A percentile compares a stretch with the other conserved stretches of the same genome.
Evolutionary conservation across 2,888 invertebrate genomes (phyloP).

Genomic region (Strigamia crassipes): DNA sequence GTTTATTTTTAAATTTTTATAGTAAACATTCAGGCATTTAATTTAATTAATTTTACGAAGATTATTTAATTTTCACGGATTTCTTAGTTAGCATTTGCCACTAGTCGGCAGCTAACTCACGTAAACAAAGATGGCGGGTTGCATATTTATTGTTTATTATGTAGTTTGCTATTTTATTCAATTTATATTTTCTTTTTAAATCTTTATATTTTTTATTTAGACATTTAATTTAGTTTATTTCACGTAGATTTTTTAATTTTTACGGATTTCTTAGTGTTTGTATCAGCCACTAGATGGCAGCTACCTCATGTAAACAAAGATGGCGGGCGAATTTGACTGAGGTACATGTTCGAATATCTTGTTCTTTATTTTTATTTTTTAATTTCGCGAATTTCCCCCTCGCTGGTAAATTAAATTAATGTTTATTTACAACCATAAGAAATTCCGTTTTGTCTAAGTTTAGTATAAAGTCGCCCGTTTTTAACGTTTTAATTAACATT

Average conservation of each 20-base stretch:
- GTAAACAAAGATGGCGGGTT: conserved; percentile 17
- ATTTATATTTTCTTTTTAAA: too few relatives aligned
- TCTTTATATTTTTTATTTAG: too few relatives aligned
- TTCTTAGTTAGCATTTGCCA: background rate
- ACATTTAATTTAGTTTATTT: too few relatives aligned
- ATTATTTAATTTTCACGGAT: too few relatives aligned
- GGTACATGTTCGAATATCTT: background rate
- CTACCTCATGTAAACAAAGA: background rate
- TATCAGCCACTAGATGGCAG: background rate
- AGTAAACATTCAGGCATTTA: too few relatives aligned
- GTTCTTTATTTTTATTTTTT: background rate
- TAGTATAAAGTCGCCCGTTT: background rate
- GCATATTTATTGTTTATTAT: too few relatives aligned
- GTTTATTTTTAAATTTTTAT: too few relatives aligned
- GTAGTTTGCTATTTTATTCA: too few relatives aligned
- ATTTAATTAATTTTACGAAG: too few relatives aligned
- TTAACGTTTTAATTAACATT: background rate
- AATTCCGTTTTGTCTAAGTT: background rate
- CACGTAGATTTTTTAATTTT: too few relatives aligned
- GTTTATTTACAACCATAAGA: background rate
- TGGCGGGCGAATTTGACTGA: conserved; percentile 33
- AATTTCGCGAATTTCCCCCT: background rate
- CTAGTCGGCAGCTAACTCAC: background rate
- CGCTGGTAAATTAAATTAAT: background rate
- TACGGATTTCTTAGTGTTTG: too few relatives aligned